Conservation (phyloP, 2,797 vertebrate genomes). For the Sciurus carolinensis region DNA sequence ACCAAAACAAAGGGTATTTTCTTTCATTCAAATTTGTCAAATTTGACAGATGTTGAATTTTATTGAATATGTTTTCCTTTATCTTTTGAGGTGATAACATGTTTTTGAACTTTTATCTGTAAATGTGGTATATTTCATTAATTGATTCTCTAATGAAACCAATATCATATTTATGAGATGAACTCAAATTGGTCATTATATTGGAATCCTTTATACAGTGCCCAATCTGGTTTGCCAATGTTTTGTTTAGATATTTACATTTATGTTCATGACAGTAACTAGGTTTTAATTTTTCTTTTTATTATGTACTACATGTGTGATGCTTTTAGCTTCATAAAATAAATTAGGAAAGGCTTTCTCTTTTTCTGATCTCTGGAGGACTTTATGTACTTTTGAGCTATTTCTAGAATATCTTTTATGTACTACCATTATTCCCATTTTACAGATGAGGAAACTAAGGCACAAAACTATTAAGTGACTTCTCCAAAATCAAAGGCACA, state of each 20-base stretch:
- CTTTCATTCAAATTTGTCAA: not conserved
- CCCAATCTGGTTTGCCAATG: not conserved
- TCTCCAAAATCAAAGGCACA: not conserved
- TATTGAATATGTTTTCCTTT: not conserved
- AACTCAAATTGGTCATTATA: not conserved
- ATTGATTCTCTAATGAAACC: not conserved
- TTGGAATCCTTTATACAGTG: not conserved
- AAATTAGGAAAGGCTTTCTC: not conserved
- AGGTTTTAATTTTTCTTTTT: not conserved
- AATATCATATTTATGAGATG: not conserved
- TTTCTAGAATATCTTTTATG: not conserved
- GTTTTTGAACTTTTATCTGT: not conserved
- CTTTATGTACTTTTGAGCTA: not conserved
- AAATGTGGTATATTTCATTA: not conserved
- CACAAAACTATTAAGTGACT: not conserved
- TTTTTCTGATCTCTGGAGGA: not conserved
- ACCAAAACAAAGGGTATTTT: not conserved
- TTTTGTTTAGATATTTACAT: slow-evolving; percentile 3
- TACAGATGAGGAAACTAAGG: slow-evolving; percentile 4
- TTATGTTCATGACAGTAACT: not conserved
- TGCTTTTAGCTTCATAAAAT: not conserved
- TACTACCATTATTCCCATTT: not conserved
- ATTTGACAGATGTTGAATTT: not conserved
- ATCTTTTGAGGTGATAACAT: not conserved
- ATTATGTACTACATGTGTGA: not conserved